Percentiles rank a stretch among this genome's conserved stretches.
Conservation (phyloP, 2,113 vertebrate genomes). For the Grus americana region DNA sequence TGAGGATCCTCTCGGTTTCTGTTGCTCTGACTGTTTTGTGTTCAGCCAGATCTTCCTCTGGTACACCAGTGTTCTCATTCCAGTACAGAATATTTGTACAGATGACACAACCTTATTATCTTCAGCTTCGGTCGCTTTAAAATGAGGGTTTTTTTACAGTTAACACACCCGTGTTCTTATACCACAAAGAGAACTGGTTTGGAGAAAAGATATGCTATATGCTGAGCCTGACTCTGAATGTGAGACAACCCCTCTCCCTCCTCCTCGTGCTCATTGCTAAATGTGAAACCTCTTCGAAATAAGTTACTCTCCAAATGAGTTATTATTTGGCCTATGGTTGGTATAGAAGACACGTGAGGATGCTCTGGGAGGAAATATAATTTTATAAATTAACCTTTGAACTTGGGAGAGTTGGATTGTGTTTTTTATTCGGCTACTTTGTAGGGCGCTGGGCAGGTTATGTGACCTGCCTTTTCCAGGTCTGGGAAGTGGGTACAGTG, state of each 20-base stretch:
- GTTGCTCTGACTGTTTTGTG: constrained; percentile 48
- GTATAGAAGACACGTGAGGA: constrained; percentile 17
- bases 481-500: neutral
- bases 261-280: neutral
- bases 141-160: constrained; percentile 48
- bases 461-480: neutral
- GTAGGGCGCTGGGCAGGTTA: neutral
- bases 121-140: neutral
- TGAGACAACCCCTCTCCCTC: constrained; percentile 29
- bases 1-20: constrained; percentile 51
- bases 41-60: constrained; percentile 17
- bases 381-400: constrained; percentile 28
- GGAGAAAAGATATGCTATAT: neutral
- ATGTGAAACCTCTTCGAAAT: constrained; percentile 55
- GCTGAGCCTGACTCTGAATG: neutral
- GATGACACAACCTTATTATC: constrained; percentile 32
- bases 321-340: constrained; percentile 7
- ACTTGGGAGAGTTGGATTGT: neutral
- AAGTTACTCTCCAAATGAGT: constrained; percentile 49
- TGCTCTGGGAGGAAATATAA: constrained; percentile 35
- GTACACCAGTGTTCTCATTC: constrained; percentile 16
- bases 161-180: neutral
- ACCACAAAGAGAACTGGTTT: constrained; percentile 37
- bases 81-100: constrained; percentile 20
- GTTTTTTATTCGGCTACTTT: neutral